Percentiles rank a stretch among this genome's conserved stretches.
These are phyloP conservation scores for Melanostoma scalare DNA, from an alignment of 2,888 invertebrate genomes.

Conservation along the genomic window DNA sequence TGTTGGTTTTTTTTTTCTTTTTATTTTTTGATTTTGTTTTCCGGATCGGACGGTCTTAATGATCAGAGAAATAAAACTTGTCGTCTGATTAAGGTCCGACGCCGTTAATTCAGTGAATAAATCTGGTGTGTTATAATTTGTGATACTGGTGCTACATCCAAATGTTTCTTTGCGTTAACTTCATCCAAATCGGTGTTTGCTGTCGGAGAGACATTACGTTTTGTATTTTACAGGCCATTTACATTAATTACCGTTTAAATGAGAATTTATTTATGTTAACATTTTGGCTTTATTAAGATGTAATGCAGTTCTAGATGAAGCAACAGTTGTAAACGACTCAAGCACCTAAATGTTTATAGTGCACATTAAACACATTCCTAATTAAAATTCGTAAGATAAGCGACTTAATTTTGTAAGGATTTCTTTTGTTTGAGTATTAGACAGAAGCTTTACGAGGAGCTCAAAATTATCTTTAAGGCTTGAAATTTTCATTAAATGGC, in stretches of 20 bases:
- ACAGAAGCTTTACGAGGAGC: too few species aligned
- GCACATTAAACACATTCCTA: too few species aligned
- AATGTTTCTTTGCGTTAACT: constrained; percentile 13
- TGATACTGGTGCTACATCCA: constrained; percentile 2
- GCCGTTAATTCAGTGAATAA: constrained; percentile 44
- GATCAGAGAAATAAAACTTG: constrained; percentile 64
- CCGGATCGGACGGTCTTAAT: constrained; percentile 48
- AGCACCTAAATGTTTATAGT: too few species aligned
- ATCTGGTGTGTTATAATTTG: constrained; percentile 49
- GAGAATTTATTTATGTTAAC: not conserved
- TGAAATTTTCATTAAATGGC: too few species aligned
- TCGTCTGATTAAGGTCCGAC: constrained; percentile 34
- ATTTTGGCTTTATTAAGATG: too few species aligned
- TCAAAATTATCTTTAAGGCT: too few species aligned
- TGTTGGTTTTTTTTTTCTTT: constrained; percentile 10
- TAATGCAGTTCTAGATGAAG: too few species aligned
- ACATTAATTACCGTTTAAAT: constrained; percentile 45
- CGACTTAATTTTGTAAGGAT: too few species aligned
- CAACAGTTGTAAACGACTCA: too few species aligned
- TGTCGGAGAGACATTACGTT: not conserved
- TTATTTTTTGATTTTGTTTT: constrained; percentile 25
- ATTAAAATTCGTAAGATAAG: too few species aligned
- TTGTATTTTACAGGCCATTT: constrained; percentile 20
- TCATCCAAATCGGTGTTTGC: constrained; percentile 19
- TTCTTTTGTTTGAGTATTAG: too few species aligned